These are phyloP conservation scores for Ennomos quercinarius DNA, from an alignment of 2,888 invertebrate species.

Conservation along the genomic window DNA sequence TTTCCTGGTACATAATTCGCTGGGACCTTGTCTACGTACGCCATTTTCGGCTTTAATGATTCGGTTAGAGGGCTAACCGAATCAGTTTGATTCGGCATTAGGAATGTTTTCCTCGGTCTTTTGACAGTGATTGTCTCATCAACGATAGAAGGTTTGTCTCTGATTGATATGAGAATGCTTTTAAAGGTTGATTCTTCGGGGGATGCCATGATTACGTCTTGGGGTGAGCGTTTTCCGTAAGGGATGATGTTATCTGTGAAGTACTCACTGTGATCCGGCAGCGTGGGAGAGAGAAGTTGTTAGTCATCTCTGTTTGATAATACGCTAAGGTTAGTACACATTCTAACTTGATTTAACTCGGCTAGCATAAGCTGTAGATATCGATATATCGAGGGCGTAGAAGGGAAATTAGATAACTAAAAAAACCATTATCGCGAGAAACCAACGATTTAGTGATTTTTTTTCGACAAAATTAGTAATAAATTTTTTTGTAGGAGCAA, in stretches of 20 bases:
- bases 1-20: conserved; percentile 87
- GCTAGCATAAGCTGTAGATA: too few relatives aligned
- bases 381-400: too few relatives aligned
- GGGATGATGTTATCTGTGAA: conserved; percentile 65
- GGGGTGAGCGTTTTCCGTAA: conserved; percentile 72
- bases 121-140: conserved; percentile 74
- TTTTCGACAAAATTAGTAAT: too few relatives aligned
- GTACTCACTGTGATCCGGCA: conserved; percentile 79
- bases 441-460: too few relatives aligned
- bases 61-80: conserved; percentile 65
- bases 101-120: conserved; percentile 63
- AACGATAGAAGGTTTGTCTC: conserved; percentile 69
- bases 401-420: too few relatives aligned
- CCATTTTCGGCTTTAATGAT: conserved; percentile 70
- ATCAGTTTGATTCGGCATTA: conserved; percentile 69
- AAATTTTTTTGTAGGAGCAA: too few relatives aligned
- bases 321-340: conserved; percentile 14
- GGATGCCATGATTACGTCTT: conserved; percentile 81
- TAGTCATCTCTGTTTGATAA: conserved; percentile 46
- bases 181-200: conserved; percentile 76
- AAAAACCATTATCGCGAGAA: too few relatives aligned
- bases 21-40: conserved; percentile 72
- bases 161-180: conserved; percentile 74
- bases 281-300: conserved; percentile 28
- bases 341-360: too few relatives aligned